Evolutionary conservation across 2,797 vertebrate genomes (phyloP).

Genomic region (Oryzias dopingdopingensis): DNA sequence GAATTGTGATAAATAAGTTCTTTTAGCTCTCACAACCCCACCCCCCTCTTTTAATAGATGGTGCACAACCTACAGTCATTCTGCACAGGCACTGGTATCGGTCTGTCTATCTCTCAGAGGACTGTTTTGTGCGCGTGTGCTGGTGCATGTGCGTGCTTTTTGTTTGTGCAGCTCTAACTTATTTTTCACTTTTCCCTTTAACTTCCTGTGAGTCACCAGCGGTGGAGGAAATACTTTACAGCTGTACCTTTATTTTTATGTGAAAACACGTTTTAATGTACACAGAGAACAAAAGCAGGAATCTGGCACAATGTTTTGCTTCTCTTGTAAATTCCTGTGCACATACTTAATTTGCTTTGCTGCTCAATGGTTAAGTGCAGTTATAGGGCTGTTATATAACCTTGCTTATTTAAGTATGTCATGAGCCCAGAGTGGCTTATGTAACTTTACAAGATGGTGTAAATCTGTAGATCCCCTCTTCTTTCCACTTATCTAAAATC

Average conservation of each 20-base stretch:
- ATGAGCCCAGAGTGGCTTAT: slow-evolving; percentile 78
- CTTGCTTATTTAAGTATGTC: slow-evolving; percentile 80
- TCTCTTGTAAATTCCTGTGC: slow-evolving; percentile 79
- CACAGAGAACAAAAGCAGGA: slow-evolving; percentile 79
- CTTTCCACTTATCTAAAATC: slow-evolving; percentile 67
- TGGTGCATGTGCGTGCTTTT: slow-evolving; percentile 22
- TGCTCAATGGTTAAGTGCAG: slow-evolving; percentile 71
- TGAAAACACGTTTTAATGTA: slow-evolving; percentile 75
- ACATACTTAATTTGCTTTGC: slow-evolving; percentile 76
- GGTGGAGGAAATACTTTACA: slow-evolving; percentile 74
- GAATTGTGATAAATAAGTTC: slow-evolving; percentile 70
- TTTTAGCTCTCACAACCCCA: slow-evolving; percentile 31
- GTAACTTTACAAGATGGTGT: slow-evolving; percentile 78
- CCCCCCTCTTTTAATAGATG: slow-evolving; percentile 51
- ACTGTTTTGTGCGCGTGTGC: slow-evolving; percentile 5
- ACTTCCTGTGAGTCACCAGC: slow-evolving; percentile 80
- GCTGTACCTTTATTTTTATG: slow-evolving; percentile 75
- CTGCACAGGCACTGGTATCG: slow-evolving; percentile 27
- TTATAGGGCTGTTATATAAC: slow-evolving; percentile 76
- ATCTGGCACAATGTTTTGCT: slow-evolving; percentile 74
- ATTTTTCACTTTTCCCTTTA: slow-evolving; percentile 76
- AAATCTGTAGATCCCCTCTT: slow-evolving; percentile 67
- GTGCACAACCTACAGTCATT: slow-evolving; percentile 22
- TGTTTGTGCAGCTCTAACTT: slow-evolving; percentile 65
- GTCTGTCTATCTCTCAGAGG: slow-evolving; percentile 19